Conservation (phyloP, 1,140 invertebrate genomes). For the Eubasilissa regina region DNA sequence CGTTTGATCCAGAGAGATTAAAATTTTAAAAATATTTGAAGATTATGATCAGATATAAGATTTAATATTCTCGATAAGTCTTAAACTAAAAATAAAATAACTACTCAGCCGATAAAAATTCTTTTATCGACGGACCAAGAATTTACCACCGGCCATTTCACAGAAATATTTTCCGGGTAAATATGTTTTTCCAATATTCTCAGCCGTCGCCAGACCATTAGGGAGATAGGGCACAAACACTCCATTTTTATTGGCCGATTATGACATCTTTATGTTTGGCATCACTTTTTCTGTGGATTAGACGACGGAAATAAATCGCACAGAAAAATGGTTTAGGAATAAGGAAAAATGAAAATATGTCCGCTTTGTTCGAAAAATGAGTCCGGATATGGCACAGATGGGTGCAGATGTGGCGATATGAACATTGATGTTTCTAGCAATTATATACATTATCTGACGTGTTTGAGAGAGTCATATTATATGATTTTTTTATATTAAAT, state of each 20-base stretch:
- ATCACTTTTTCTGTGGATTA: conserved; percentile 53
- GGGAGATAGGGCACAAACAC: conserved; percentile 42
- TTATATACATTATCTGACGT: too few relatives aligned
- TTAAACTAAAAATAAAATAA: too few relatives aligned
- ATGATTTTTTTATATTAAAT: too few relatives aligned
- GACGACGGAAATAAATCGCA: conserved; percentile 35
- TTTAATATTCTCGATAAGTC: too few relatives aligned
- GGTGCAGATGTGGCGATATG: too few relatives aligned
- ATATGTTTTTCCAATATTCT: not conserved
- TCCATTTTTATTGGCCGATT: conserved; percentile 53
- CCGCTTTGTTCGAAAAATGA: conserved; percentile 25
- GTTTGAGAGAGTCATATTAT: too few relatives aligned
- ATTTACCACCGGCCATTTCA: not conserved
- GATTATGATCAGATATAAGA: too few relatives aligned
- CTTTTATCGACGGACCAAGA: too few relatives aligned
- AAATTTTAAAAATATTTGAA: too few relatives aligned
- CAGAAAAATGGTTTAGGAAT: conserved; percentile 38
- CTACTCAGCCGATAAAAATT: too few relatives aligned
- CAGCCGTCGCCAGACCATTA: conserved; percentile 6
- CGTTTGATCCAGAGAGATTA: too few relatives aligned
- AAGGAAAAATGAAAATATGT: conserved; percentile 3
- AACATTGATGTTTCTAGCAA: too few relatives aligned
- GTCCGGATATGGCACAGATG: conserved; percentile 13
- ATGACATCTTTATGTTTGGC: conserved; percentile 54
- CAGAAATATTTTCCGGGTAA: not conserved